Conservation (phyloP, 1,140 invertebrate genomes). For the Dryas iulia region DNA sequence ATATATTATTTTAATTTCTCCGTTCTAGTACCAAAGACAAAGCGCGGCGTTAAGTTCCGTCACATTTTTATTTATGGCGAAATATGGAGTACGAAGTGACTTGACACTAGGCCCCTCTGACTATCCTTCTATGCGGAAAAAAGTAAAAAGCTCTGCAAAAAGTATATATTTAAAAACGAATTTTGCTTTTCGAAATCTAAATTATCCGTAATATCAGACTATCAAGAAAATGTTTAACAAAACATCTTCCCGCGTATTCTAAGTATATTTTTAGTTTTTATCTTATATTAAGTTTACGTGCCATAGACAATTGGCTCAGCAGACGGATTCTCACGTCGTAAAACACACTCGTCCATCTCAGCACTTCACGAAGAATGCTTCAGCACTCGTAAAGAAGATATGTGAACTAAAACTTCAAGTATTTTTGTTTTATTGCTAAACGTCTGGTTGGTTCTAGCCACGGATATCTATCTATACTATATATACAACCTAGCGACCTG, state of each 20-base stretch:
- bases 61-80: too few relatives aligned
- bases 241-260: background rate
- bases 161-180: too few relatives aligned
- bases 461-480: background rate
- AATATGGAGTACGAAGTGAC: too few relatives aligned
- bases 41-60: too few relatives aligned
- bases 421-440: constrained; percentile 9
- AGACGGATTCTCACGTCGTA: constrained; percentile 15
- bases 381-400: constrained; percentile 9
- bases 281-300: constrained; percentile 10
- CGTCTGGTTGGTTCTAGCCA: background rate
- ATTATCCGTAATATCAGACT: background rate
- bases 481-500: too few relatives aligned
- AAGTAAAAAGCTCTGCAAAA: too few relatives aligned
- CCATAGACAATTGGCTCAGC: constrained; percentile 14
- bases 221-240: background rate
- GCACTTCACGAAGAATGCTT: constrained; percentile 5
- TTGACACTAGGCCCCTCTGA: too few relatives aligned
- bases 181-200: background rate
- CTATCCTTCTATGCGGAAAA: too few relatives aligned
- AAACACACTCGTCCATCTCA: constrained; percentile 16
- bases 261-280: background rate
- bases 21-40: too few relatives aligned
- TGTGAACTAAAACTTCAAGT: background rate
- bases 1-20: too few relatives aligned